Evolutionary conservation across 2,888 invertebrate species (phyloP).

Genomic region (Calameuta pallipes): DNA sequence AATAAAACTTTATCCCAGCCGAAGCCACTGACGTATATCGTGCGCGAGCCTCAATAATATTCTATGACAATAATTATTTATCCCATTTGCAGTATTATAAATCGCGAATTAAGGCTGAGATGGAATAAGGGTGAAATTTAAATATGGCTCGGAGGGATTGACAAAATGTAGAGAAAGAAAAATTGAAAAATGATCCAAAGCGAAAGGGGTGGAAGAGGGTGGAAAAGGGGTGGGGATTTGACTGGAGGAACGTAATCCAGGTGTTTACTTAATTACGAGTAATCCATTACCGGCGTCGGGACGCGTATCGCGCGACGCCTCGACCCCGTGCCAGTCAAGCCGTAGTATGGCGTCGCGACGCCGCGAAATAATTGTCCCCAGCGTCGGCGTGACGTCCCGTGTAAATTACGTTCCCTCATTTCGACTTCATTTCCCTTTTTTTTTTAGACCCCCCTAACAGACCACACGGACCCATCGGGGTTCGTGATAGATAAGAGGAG

Average conservation of each 20-base stretch:
- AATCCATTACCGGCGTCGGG: conserved; percentile 50
- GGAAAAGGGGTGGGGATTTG: neutral
- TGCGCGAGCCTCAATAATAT: neutral
- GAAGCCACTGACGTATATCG: no score
- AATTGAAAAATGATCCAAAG: neutral
- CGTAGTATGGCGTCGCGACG: conserved; percentile 17
- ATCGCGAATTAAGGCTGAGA: neutral
- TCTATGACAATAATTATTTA: neutral
- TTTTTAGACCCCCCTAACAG: neutral
- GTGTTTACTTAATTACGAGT: conserved; percentile 58
- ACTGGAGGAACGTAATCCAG: conserved; percentile 26
- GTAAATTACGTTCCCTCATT: conserved; percentile 4
- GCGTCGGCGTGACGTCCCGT: neutral
- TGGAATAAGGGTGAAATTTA: neutral
- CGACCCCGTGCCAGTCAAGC: conserved; percentile 16
- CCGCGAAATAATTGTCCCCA: conserved; percentile 1
- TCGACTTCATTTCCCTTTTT: neutral
- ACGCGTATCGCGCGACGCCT: conserved; percentile 16
- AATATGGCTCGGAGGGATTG: no score
- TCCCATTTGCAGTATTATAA: neutral
- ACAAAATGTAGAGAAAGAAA: neutral
- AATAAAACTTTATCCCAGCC: neutral
- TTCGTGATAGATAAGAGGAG: neutral
- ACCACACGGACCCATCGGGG: neutral
- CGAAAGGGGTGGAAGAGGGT: neutral